Evolutionary conservation across 2,797 vertebrate genomes (phyloP).

Genomic region (Hephaestus fuliginosus): DNA sequence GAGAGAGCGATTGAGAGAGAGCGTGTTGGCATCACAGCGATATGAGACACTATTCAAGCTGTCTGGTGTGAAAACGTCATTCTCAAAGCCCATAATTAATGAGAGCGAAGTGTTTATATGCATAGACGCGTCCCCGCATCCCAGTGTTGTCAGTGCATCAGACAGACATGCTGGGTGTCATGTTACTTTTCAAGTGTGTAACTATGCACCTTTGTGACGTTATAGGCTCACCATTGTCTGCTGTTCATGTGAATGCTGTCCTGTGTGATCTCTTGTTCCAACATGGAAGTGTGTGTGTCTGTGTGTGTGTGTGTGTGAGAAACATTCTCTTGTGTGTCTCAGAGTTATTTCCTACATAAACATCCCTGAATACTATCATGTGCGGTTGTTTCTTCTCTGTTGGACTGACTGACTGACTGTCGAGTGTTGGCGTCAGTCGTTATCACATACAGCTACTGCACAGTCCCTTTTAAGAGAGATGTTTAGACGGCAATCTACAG

Average conservation of each 20-base stretch:
- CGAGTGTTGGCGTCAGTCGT: background rate
- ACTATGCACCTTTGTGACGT: constrained; percentile 59
- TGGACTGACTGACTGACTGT: background rate
- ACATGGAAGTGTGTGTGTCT: background rate
- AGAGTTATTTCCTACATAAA: background rate
- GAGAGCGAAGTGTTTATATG: constrained; percentile 9
- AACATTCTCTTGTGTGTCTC: background rate
- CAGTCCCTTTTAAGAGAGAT: constrained; percentile 25
- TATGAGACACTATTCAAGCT: constrained; percentile 45
- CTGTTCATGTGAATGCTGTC: constrained; percentile 25
- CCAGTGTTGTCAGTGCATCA: constrained; percentile 28
- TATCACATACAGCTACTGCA: background rate
- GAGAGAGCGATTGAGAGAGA: background rate
- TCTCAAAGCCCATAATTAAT: constrained; percentile 47
- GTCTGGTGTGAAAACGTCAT: constrained; percentile 52
- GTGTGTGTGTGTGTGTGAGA: background rate
- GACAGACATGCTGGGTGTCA: constrained; percentile 49
- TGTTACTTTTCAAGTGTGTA: constrained; percentile 66
- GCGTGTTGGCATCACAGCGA: constrained; percentile 26
- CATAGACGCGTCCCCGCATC: constrained; percentile 7
- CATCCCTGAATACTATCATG: background rate
- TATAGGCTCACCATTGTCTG: constrained; percentile 28
- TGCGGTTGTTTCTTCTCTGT: background rate
- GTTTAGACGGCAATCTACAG: constrained; percentile 5
- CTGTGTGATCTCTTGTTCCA: constrained; percentile 12